Evolutionary conservation across 2,797 vertebrate species (phyloP).

Genomic region (Salmo trutta): DNA sequence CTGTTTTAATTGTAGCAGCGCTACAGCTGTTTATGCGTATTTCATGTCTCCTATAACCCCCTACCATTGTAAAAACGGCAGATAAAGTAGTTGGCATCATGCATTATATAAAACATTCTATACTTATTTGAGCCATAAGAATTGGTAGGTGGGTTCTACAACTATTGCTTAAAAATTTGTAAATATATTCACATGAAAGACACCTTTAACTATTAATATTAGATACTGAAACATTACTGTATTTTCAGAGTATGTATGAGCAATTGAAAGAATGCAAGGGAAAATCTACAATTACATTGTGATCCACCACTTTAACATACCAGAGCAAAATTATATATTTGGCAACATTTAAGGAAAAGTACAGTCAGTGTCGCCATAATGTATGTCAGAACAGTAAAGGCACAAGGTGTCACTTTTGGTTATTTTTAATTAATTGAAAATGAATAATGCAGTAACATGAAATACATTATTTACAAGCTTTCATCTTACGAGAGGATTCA

Average conservation of each 20-base stretch:
- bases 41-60: slow-evolving; percentile 35
- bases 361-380: slow-evolving; percentile 22
- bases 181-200: slow-evolving; percentile 30
- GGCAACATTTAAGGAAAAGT: too few species aligned
- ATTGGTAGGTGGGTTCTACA: slow-evolving; percentile 20
- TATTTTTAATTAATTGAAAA: slow-evolving; percentile 86
- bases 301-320: too few species aligned
- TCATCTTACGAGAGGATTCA: slow-evolving; percentile 79
- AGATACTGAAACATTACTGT: neutral
- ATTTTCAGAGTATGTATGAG: too few species aligned
- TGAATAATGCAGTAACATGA: slow-evolving; percentile 86
- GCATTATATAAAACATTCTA: slow-evolving; percentile 21
- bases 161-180: slow-evolving; percentile 4
- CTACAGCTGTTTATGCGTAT: slow-evolving; percentile 48
- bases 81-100: slow-evolving; percentile 32
- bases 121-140: too few species aligned
- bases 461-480: slow-evolving; percentile 91
- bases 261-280: slow-evolving; percentile 5
- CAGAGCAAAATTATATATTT: too few species aligned
- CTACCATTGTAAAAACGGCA: too few species aligned
- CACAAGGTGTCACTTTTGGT: slow-evolving; percentile 69
- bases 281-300: neutral
- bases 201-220: slow-evolving; percentile 19
- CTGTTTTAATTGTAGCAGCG: slow-evolving; percentile 54
- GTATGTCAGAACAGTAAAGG: slow-evolving; percentile 59